Evolutionary conservation across 1,140 invertebrate species (phyloP), one percentile per base, ranked within the genome.

Genomic region (Elysia chlorotica): DNA sequence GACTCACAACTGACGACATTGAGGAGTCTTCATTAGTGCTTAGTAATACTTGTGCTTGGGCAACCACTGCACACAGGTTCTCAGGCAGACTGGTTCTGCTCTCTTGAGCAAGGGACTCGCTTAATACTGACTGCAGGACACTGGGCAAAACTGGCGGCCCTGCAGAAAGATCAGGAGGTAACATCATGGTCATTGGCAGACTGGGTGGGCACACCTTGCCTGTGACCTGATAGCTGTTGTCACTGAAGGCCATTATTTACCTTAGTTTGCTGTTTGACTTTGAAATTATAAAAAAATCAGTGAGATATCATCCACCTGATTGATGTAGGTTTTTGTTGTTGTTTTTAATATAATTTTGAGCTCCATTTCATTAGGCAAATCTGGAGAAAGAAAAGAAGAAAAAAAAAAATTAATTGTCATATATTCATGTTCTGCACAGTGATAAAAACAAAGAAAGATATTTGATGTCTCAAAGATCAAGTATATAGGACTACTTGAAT

Each of bases 181-280:
- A 14, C 2, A 67, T n/a, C 3, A 33, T 67, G 0, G 53, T 4
- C 48, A 67, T 67, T 2, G 65, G 65, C 25, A 67, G 10, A 6
- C 56, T 67, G 17, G 65, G 65, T 54, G 48, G 65, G 10, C 38
- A 67, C 2, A 67, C 41, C 25, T 67, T 67, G n/a, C 65, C 65
- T 2, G 65, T 67, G 19, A 67, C 41, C 14, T 19, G 1, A 28
- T 67, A 67, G 30, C 65, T 67, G 4, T 67, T 37, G 35, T 67
- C 65, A n/a, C 28, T 33, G 2, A 6, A 1, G 28, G 48, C 28
- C 5, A 25, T 30, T 6, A 37, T 54, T 67, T 3, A 33, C 19
- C 21, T 54, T n/a, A 10, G 28, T 6, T 59, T 59, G 19, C 28
- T 48, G n/a, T 14, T 14, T 48, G 10, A 10, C 41, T 48, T 48